Conservation (phyloP, 2,113 vertebrate genomes). For the Vimba vimba region DNA sequence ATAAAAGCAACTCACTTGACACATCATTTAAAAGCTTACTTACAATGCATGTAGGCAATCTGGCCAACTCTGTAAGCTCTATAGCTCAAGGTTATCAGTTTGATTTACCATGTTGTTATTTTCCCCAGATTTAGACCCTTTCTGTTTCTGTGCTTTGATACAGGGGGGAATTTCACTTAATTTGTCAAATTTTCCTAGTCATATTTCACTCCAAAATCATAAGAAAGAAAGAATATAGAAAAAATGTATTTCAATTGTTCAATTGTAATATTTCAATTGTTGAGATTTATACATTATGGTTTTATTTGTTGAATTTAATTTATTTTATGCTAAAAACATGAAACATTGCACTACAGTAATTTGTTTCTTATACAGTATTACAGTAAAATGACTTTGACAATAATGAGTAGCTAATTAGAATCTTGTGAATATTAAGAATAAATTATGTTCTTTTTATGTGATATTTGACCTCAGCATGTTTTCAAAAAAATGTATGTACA, state of each 20-base stretch:
- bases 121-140: background rate
- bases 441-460: background rate
- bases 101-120: background rate
- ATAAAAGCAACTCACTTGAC: background rate
- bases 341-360: background rate
- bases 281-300: background rate
- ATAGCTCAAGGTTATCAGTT: background rate
- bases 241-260: too few species aligned
- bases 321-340: background rate
- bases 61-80: background rate
- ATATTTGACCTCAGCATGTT: background rate
- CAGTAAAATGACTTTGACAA: background rate
- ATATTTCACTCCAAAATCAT: background rate
- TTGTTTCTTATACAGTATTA: background rate
- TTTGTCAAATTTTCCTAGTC: background rate
- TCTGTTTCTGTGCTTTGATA: background rate
- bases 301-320: background rate
- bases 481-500: background rate
- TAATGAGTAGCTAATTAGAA: background rate
- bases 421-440: background rate
- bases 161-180: background rate
- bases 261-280: too few species aligned
- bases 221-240: background rate
- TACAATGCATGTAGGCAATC: too few species aligned
- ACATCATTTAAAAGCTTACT: background rate